phyloP scores from a whole-genome alignment of 2,113 vertebrate species.

The Tachysurus vachellii region DNA sequence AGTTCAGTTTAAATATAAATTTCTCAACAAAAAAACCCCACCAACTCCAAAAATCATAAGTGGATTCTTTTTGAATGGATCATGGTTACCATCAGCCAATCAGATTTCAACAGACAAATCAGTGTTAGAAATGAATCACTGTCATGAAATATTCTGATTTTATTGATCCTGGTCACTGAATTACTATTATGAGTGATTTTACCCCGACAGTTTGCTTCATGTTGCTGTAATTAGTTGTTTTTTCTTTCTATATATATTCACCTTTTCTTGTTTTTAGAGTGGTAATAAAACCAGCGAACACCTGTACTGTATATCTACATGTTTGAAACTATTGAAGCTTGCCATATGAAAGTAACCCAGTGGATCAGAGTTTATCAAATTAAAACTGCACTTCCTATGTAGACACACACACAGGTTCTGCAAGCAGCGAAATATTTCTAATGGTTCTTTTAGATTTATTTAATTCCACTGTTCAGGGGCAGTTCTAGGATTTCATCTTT shows the following conservation, averaged over 20 bases:
- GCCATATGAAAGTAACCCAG: not conserved
- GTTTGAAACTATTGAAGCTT: not conserved
- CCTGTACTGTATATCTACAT: not conserved
- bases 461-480: too few relatives aligned
- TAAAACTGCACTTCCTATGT: not conserved
- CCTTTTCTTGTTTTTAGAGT: not conserved
- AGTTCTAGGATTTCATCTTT: too few relatives aligned
- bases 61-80: not conserved
- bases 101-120: not conserved
- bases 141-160: not conserved
- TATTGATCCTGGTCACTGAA: not conserved
- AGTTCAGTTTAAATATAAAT: too few relatives aligned
- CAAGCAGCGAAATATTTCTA: not conserved
- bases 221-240: not conserved
- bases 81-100: not conserved
- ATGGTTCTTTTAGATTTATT: not conserved
- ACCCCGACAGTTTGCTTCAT: not conserved
- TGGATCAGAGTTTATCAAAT: not conserved
- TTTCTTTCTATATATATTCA: not conserved
- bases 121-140: not conserved
- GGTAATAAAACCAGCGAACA: not conserved
- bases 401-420: not conserved
- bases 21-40: too few relatives aligned
- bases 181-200: too few relatives aligned
- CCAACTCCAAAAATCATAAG: too few relatives aligned